Percentiles rank a stretch among this genome's conserved stretches.
Evolutionary conservation across 2,797 vertebrate species (phyloP).

Genomic region (Neopelma chrysocephalum): DNA sequence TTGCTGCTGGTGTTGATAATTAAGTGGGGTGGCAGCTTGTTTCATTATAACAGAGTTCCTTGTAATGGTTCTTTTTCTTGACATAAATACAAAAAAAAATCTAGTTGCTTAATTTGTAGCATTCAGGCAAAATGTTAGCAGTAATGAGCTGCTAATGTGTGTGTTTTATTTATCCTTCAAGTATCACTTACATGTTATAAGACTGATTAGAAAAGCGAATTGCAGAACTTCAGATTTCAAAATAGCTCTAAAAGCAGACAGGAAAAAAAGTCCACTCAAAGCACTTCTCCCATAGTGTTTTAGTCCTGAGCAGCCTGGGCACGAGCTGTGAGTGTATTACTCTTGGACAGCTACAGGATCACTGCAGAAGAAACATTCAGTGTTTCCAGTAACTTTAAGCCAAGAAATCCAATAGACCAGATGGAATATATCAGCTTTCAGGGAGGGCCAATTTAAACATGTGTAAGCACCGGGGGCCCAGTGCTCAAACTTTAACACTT

Average conservation of each 20-base stretch:
- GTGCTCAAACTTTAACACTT: conserved; percentile 44
- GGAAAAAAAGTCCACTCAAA: not conserved
- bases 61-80: not conserved
- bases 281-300: not conserved
- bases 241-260: not conserved
- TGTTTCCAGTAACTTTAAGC: conserved; percentile 54
- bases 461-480: conserved; percentile 27
- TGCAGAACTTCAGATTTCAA: not conserved
- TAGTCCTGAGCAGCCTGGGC: not conserved
- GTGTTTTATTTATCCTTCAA: not conserved
- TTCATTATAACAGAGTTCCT: not conserved
- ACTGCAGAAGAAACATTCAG: conserved; percentile 43
- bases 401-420: conserved; percentile 53
- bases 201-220: not conserved
- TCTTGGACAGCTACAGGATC: conserved; percentile 42
- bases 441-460: conserved; percentile 55
- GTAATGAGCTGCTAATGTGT: not conserved
- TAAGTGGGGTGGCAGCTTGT: not conserved
- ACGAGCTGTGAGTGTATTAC: not conserved
- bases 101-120: not conserved
- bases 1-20: not conserved
- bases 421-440: conserved; percentile 58
- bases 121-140: not conserved
- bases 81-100: not conserved
- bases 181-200: not conserved